phyloP scores from a whole-genome alignment of 2,113 vertebrate genomes.

The Chaenocephalus aceratus region DNA sequence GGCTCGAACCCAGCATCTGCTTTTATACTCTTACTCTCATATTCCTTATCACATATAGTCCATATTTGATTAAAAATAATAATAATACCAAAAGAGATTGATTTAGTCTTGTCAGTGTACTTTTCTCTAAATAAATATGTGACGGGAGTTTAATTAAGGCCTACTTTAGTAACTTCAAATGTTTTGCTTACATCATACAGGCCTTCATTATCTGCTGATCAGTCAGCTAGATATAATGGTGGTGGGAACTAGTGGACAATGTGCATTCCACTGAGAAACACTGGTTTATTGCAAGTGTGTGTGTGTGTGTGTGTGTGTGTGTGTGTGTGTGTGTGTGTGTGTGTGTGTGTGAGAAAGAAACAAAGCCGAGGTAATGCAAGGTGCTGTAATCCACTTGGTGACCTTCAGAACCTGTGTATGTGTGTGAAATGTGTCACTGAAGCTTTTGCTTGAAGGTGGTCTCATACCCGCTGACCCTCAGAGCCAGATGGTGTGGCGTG shows the following conservation, averaged over 20 bases:
- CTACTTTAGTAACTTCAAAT: no score
- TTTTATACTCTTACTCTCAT: conserved; percentile 7
- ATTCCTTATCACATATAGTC: background rate
- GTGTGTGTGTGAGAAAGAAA: conserved; percentile 21
- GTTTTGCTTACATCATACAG: background rate
- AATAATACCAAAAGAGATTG: background rate
- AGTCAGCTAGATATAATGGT: conserved; percentile 52
- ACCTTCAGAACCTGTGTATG: conserved; percentile 56
- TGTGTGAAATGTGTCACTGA: conserved; percentile 57
- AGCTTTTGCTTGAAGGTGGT: conserved; percentile 63
- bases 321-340: no score
- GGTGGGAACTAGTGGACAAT: conserved; percentile 62
- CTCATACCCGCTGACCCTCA: conserved; percentile 52
- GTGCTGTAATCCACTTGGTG: conserved; percentile 69
- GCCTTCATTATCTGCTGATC: conserved; percentile 31
- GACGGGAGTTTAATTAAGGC: background rate
- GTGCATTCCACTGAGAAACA: conserved; percentile 51
- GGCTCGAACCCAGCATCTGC: conserved; percentile 12
- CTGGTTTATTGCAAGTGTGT: conserved; percentile 21
- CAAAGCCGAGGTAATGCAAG: conserved; percentile 45
- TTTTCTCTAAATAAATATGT: background rate
- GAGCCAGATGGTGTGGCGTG: conserved; percentile 61
- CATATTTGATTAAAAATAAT: background rate
- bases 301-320: background rate
- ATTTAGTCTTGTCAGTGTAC: background rate